Base-by-base conservation (phyloP, 2,888 invertebrate genomes). In the Drosophila engyochracea region DNA sequence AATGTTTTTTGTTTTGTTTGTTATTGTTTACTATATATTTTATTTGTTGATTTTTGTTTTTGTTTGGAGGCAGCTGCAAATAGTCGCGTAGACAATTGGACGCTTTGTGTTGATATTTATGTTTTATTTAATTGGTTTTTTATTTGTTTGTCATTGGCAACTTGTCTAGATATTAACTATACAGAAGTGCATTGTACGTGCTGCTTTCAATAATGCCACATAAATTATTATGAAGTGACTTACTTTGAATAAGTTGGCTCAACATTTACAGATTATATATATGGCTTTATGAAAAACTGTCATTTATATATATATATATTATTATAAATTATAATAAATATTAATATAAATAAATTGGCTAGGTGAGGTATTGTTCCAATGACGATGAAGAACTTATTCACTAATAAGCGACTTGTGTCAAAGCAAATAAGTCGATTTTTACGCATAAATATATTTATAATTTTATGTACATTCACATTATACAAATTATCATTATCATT, bases 1-100 rank as follows among this genome's bases (percentile, higher is more conserved):
- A 47, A 7, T 51, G 19, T 6, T 33, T 22, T 28, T 31, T 19
- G 14, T 25, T 28, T 10, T 37, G 3, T 28, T 49, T 54, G 5
- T 60, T 49, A 25, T 49, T 37, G 47, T 64, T 68, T 55, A 25
- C 19, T 25, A 55, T 28, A 28, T 3, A 16, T 30, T 37, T 39
- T 7, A 28, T 35, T 35, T 57, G 16, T 22, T 33, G 0, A 28
- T 39, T 55, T 51, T 28, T 28, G 16, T 25, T 55, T 54, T 35
- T 22, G 14, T 22, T 19, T 4, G 7, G 0, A 16, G 22, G 4
- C 47, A 47, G 7, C 47, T 47, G 47, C 47, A 47, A 16, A 47
- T 9, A 47, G 22, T 25, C 22, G 35, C 4, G 25, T 37, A 16
- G 19, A 55, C 37, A 25, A 37, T 12, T 35, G 28, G 12, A 19